These are phyloP conservation scores for Erythrolamprus reginae DNA, from an alignment of 2,113 vertebrate species.

Conservation along the genomic window DNA sequence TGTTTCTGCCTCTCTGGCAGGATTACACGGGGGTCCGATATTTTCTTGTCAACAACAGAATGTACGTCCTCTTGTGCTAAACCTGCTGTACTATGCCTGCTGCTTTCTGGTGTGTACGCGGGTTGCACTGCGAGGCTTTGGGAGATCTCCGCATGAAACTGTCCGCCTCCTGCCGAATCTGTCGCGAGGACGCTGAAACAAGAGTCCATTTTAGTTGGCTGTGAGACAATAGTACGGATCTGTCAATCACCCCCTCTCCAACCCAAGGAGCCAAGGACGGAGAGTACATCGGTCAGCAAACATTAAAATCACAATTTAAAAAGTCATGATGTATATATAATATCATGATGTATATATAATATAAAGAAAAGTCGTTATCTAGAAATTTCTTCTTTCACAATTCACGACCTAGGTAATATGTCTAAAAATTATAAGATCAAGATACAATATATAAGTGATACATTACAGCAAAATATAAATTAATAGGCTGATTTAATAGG, in stretches of 20 bases:
- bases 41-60: slow-evolving; percentile 26
- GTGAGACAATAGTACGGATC: not conserved
- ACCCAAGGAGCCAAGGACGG: not conserved
- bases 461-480: too few relatives aligned
- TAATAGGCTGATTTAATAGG: too few relatives aligned
- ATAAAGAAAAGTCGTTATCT: too few relatives aligned
- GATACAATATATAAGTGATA: too few relatives aligned
- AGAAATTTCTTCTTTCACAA: too few relatives aligned
- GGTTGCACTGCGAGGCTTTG: slow-evolving; percentile 22
- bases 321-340: too few relatives aligned
- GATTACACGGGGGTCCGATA: slow-evolving; percentile 6
- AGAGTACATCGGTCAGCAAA: not conserved
- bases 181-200: slow-evolving; percentile 51
- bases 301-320: not conserved
- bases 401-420: too few relatives aligned
- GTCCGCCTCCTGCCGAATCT: slow-evolving; percentile 49
- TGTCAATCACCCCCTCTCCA: not conserved
- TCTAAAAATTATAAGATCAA: too few relatives aligned
- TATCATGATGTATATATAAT: too few relatives aligned
- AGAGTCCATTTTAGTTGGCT: not conserved
- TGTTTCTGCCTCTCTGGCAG: slow-evolving; percentile 32
- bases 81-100: slow-evolving; percentile 40
- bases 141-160: slow-evolving; percentile 61
- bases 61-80: slow-evolving; percentile 69
- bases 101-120: slow-evolving; percentile 32